These are phyloP conservation scores for Anaspis maculata DNA, from an alignment of 2,888 invertebrate genomes.

Conservation along the genomic window DNA sequence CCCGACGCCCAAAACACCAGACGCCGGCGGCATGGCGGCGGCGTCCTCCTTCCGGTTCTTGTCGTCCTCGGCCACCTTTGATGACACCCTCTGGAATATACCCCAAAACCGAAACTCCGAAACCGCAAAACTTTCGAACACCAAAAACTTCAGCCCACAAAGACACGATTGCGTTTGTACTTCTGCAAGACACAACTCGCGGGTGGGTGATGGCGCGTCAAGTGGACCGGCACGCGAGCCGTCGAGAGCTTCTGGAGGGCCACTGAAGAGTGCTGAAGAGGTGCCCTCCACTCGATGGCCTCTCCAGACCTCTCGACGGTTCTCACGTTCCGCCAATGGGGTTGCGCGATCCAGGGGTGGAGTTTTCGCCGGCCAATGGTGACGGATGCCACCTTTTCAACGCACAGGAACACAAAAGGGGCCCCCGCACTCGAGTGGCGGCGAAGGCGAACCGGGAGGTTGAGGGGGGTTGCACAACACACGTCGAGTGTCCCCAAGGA, in stretches of 20 bases:
- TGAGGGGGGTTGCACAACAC: too few species aligned
- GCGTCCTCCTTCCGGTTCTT: constrained; percentile 20
- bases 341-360: constrained; percentile 27
- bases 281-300: constrained; percentile 40
- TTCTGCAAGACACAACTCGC: constrained; percentile 3
- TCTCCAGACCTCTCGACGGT: constrained; percentile 35
- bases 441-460: too few species aligned
- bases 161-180: constrained; percentile 7
- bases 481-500: too few species aligned
- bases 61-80: constrained; percentile 39
- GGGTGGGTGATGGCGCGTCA: constrained; percentile 21
- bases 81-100: constrained; percentile 4
- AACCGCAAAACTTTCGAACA: too few species aligned
- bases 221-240: constrained; percentile 41
- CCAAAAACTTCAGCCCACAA: too few species aligned
- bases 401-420: too few species aligned
- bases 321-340: constrained; percentile 34
- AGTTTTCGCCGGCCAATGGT: constrained; percentile 33
- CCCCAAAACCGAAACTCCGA: too few species aligned
- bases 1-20: constrained; percentile 13
- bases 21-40: constrained; percentile 26
- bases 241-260: constrained; percentile 40
- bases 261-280: constrained; percentile 42
- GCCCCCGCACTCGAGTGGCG: too few species aligned
- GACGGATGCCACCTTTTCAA: constrained; percentile 7